Percentiles rank a stretch among this genome's conserved stretches.
Evolutionary conservation across 2,888 invertebrate species (phyloP).

Genomic region (Amiota minor): DNA sequence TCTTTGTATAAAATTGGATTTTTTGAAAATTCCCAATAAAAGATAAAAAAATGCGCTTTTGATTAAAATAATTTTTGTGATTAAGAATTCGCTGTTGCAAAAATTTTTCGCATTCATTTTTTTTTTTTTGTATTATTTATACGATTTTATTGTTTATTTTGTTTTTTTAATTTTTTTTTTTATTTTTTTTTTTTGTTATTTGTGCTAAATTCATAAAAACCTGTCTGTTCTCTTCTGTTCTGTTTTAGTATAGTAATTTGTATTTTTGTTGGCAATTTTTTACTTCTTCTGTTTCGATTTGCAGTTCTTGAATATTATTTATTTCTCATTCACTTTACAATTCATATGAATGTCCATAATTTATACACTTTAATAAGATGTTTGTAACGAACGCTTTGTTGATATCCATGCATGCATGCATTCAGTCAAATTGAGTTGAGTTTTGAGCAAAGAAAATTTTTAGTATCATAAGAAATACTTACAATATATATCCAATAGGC

Average conservation of each 20-base stretch:
- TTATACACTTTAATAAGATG: no score
- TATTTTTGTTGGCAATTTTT: background rate
- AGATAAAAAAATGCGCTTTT: constrained; percentile 4
- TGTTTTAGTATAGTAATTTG: background rate
- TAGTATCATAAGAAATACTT: no score
- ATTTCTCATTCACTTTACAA: no score
- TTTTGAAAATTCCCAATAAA: constrained; percentile 4
- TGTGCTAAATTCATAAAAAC: constrained; percentile 21
- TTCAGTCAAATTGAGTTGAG: no score
- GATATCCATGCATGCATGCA: no score
- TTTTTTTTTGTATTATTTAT: background rate
- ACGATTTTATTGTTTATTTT: background rate
- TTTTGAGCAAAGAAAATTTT: no score
- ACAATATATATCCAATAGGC: no score
- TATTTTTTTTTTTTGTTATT: background rate
- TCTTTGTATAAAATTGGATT: no score
- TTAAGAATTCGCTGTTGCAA: constrained; percentile 7
- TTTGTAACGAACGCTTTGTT: no score
- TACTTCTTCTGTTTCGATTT: background rate
- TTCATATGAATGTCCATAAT: no score
- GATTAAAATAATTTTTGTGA: constrained; percentile 21
- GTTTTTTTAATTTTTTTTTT: background rate
- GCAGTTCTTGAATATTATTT: no score
- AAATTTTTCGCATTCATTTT: background rate
- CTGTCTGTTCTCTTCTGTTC: constrained; percentile 11